Evolutionary conservation across 2,113 vertebrate species (phyloP).

Genomic region (Crotophaga sulcirostris): DNA sequence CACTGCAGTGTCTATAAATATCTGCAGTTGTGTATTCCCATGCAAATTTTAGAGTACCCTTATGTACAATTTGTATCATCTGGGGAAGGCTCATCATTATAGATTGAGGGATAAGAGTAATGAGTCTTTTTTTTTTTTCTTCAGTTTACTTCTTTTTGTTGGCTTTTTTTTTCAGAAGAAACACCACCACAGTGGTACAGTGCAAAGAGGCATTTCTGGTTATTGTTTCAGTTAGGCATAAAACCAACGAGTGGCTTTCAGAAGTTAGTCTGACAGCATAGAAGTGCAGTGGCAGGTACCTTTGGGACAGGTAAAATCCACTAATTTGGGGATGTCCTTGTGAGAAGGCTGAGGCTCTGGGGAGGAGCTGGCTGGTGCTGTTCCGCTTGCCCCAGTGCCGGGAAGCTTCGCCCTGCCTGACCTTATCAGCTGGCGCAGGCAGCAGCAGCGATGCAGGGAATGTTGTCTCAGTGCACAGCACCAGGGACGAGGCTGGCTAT

Average conservation of each 20-base stretch:
- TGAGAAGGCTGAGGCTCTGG: background rate
- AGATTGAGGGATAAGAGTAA: background rate
- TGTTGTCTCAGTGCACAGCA: background rate
- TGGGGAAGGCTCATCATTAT: background rate
- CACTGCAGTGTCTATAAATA: conserved; percentile 52
- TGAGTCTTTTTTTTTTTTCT: background rate
- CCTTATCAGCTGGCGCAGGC: conserved; percentile 58
- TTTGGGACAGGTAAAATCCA: background rate
- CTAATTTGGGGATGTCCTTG: background rate
- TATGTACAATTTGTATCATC: background rate
- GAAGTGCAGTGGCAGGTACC: background rate
- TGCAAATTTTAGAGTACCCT: background rate
- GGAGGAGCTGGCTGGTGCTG: background rate
- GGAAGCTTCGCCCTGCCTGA: background rate
- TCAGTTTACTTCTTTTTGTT: background rate
- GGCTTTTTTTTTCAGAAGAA: background rate
- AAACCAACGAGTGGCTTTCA: background rate
- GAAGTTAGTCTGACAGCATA: background rate
- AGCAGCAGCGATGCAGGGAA: background rate
- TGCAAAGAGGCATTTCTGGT: background rate
- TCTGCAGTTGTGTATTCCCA: background rate
- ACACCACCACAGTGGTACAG: background rate
- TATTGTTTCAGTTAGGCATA: background rate
- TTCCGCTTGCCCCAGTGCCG: background rate
- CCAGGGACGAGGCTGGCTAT: background rate